Conservation (phyloP, 2,888 invertebrate genomes). For the Parascotia fuliginaria region DNA sequence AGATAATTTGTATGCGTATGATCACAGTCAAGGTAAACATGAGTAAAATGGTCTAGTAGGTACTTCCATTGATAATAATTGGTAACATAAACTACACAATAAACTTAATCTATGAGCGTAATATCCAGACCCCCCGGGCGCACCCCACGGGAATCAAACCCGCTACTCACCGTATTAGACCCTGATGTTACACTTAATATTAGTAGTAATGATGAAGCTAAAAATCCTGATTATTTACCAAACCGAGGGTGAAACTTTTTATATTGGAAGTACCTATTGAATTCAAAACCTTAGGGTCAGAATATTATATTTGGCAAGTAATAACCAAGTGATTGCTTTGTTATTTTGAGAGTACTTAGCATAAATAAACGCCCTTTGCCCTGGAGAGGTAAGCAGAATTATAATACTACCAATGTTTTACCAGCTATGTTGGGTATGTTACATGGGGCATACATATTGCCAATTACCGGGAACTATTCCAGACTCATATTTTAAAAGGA, state of each 20-base stretch:
- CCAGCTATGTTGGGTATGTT: too few relatives aligned
- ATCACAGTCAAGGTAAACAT: too few relatives aligned
- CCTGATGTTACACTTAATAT: constrained; percentile 64
- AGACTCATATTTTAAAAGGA: too few relatives aligned
- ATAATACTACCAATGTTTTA: too few relatives aligned
- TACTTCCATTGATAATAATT: neutral
- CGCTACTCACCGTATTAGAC: constrained; percentile 68
- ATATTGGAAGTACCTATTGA: neutral
- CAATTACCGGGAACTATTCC: too few relatives aligned
- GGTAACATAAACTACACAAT: neutral
- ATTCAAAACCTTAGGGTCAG: neutral
- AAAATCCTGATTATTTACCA: constrained; percentile 59
- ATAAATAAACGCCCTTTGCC: too few relatives aligned
- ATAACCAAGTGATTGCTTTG: too few relatives aligned
- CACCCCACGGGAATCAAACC: constrained; percentile 68
- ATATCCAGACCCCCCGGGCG: constrained; percentile 63
- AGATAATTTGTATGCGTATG: too few relatives aligned
- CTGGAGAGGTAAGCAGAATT: too few relatives aligned
- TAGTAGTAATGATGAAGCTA: constrained; percentile 72
- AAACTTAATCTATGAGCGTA: constrained; percentile 54
- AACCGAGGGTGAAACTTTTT: constrained; percentile 45
- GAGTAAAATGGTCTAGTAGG: too few relatives aligned
- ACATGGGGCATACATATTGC: too few relatives aligned
- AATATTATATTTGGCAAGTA: neutral
- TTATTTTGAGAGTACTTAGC: too few relatives aligned